Percentiles rank a stretch among this genome's conserved stretches.
Evolutionary conservation across 2,797 vertebrate genomes (phyloP).

Genomic region (Molossus alvarezi): DNA sequence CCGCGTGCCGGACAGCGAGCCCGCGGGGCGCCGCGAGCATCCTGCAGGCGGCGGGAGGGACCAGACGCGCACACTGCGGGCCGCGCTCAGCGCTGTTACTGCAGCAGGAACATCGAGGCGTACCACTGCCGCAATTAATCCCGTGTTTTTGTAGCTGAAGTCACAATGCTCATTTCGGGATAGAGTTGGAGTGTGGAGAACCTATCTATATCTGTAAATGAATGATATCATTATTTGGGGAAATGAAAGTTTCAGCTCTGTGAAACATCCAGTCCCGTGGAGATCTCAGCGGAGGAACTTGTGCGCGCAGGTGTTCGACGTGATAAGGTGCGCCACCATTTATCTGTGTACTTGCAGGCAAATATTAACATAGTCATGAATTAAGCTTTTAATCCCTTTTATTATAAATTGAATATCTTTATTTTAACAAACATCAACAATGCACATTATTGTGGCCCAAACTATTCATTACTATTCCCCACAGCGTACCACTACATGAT

Average conservation of each 20-base stretch:
- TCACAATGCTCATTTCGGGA: constrained; percentile 90
- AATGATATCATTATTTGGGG: constrained; percentile 94
- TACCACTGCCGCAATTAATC: constrained; percentile 90
- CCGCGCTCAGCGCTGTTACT: constrained; percentile 72
- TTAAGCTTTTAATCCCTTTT: constrained; percentile 99
- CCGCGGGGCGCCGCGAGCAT: accelerated
- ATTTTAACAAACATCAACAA: constrained; percentile 96
- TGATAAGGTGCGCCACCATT: constrained; percentile 97
- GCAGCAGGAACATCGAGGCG: constrained; percentile 76
- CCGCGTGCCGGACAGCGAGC: accelerated
- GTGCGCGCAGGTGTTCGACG: constrained; percentile 94
- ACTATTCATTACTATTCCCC: constrained; percentile 93
- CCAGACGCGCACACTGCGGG: accelerated
- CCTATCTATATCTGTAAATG: constrained; percentile 94
- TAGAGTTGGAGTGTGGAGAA: constrained; percentile 89
- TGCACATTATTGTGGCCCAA: constrained; percentile 92
- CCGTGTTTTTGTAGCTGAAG: constrained; percentile 87
- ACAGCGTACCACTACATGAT: constrained; percentile 92
- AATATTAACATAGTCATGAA: constrained; percentile 99
- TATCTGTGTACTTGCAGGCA: constrained; percentile 96
- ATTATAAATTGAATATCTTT: constrained; percentile 99
- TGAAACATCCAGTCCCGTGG: constrained; percentile 93
- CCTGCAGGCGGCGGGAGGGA: not conserved
- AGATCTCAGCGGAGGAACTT: constrained; percentile 93
- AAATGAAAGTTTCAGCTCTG: constrained; percentile 94